Conservation (phyloP, 2,113 vertebrate genomes). For the Macheiramphus alcinus region DNA sequence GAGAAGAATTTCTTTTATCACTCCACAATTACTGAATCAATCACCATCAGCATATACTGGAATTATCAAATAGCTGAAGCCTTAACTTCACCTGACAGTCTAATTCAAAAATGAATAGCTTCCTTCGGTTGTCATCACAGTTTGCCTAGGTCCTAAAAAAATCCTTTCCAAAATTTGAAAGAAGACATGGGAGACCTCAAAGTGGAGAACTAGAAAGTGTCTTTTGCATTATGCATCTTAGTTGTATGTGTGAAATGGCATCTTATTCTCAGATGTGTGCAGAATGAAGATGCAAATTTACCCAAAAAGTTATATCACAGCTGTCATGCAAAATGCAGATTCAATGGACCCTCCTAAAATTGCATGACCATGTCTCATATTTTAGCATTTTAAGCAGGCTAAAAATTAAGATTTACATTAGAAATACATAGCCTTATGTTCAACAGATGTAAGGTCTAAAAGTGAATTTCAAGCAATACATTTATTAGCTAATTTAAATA, state of each 20-base stretch:
- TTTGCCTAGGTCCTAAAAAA: neutral
- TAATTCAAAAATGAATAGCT: neutral
- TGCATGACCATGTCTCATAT: neutral
- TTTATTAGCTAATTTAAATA: neutral
- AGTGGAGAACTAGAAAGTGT: neutral
- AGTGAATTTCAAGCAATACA: neutral
- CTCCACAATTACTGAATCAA: neutral
- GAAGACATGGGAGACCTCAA: neutral
- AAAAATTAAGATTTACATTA: neutral
- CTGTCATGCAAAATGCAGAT: conserved; percentile 1
- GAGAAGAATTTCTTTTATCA: neutral
- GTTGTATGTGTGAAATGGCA: neutral
- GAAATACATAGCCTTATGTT: neutral
- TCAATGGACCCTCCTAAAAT: neutral
- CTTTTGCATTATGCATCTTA: neutral
- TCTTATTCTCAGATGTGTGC: neutral
- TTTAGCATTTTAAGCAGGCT: neutral
- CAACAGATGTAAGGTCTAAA: neutral
- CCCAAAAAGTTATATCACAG: neutral
- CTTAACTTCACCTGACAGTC: neutral
- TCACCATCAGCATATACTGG: neutral
- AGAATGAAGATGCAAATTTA: neutral
- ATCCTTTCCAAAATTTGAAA: neutral
- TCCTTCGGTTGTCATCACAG: neutral
- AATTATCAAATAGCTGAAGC: neutral